These are phyloP conservation scores for Heliocidaris tuberculata DNA, from an alignment of 35 echinoderm and acorn worm genomes.

Conservation along the genomic window DNA sequence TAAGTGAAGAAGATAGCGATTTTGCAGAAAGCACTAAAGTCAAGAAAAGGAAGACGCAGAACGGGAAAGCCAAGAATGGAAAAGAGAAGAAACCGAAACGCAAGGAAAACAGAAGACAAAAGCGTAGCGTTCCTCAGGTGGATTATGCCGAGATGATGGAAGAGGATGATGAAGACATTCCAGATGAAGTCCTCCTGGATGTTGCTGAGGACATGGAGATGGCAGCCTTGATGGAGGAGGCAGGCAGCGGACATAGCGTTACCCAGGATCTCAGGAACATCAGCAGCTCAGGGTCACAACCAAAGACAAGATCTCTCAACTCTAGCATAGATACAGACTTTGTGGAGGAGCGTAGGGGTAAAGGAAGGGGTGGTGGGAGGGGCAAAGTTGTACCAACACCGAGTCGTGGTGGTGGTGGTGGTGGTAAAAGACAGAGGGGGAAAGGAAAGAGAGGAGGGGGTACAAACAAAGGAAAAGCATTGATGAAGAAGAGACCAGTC, in stretches of 20 bases:
- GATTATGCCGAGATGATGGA: conserved; percentile 9
- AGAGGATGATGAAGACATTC: conserved; percentile 7
- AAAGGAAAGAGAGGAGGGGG: background rate
- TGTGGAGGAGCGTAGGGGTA: background rate
- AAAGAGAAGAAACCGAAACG: background rate
- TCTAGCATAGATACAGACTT: background rate
- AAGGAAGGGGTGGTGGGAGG: conserved; percentile 13
- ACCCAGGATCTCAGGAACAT: conserved; percentile 4
- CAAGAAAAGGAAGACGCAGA: background rate
- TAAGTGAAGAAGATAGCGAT: background rate
- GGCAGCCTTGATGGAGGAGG: background rate
- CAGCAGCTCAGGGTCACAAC: background rate
- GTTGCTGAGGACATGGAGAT: background rate
- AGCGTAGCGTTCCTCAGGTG: background rate
- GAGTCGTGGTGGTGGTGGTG: background rate
- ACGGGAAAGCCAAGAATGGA: conserved; percentile 20
- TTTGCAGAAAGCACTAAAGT: background rate
- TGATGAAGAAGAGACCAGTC: conserved; percentile 23
- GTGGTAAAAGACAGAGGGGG: background rate
- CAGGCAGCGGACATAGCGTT: background rate
- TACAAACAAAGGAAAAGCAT: conserved; percentile 16
- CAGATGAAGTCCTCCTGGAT: conserved; percentile 1
- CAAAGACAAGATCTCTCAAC: background rate
- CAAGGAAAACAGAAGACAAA: background rate
- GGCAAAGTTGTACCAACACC: background rate